Evolutionary conservation across 2,797 vertebrate genomes (phyloP).

Genomic region (Protonibea diacanthus): DNA sequence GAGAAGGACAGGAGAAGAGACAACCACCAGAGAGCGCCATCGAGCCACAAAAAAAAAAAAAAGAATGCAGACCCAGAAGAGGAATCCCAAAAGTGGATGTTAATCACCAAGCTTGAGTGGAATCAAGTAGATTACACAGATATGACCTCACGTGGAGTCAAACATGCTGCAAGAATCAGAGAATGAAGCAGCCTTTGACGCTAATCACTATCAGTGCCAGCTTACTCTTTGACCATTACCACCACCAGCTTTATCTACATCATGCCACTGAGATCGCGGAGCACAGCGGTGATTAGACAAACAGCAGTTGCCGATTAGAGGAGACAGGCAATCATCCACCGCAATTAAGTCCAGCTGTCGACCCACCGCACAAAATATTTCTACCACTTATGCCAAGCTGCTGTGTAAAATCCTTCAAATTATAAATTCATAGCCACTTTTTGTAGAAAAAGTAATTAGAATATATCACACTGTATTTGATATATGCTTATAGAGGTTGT

Average conservation of each 20-base stretch:
- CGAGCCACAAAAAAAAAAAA: constrained; percentile 21
- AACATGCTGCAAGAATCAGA: constrained; percentile 21
- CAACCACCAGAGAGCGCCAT: constrained; percentile 66
- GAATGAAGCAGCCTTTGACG: constrained; percentile 22
- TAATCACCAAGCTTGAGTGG: constrained; percentile 35
- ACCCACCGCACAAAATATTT: constrained; percentile 12
- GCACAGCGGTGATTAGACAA: constrained; percentile 44
- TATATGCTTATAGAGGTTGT: neutral
- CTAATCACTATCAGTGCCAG: constrained; percentile 22
- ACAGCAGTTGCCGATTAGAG: constrained; percentile 25
- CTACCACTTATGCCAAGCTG: constrained; percentile 6
- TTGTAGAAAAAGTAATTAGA: neutral
- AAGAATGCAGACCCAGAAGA: constrained; percentile 18
- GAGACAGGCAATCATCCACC: constrained; percentile 45
- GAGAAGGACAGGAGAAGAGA: constrained; percentile 7
- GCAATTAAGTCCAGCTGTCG: constrained; percentile 44
- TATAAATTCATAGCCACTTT: neutral
- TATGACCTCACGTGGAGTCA: constrained; percentile 16
- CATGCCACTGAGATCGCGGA: constrained; percentile 24
- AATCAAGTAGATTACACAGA: constrained; percentile 31
- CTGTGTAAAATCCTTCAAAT: constrained; percentile 12
- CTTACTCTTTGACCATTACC: constrained; percentile 8
- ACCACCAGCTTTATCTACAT: constrained; percentile 30
- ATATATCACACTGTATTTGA: neutral
- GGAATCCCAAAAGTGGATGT: constrained; percentile 31